Evolutionary conservation across 2,113 vertebrate species (phyloP), one percentile per base, ranked within the genome.

Genomic region (Pithys albifrons): DNA sequence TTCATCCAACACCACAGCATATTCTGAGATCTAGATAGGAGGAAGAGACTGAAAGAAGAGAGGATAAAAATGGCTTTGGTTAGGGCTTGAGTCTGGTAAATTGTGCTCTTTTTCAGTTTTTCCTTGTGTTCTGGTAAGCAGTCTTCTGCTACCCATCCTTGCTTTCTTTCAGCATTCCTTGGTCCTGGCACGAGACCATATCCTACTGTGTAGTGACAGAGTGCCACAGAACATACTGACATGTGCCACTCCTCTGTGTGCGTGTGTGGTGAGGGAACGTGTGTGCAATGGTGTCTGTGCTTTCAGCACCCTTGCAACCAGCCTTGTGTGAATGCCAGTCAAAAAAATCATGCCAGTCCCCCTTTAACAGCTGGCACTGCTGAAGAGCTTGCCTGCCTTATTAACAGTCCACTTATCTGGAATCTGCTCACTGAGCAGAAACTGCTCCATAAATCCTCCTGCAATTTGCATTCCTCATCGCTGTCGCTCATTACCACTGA

Each of bases 351-450:
- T 79, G 81, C 89, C 82, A 62, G 87, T 73, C 78, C 88, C 95
- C 45, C 37, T 71, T 69, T 94, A 97, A 94, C 97, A 98, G 97
- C 97, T 98, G 98, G 97, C 96, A 92, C 88, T 96, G 95, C 95
- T 66, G 22, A 97, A 96, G 93, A 97, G 85, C 96, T 97, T 71
- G 85, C 95, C 90, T 97, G 97, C 96, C 97, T 98, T 98, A 97
- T 98, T 98, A 98, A 97, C 98, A 97, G 95, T 94, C 95, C 88
- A 95, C 97, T 98, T 98, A 96, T 93, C 95, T 89, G 96, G 96
- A 98, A 98, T 98, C 94, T 97, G 98, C 97, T 98, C 97, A 90
- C 90, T 59, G 98, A 96, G 98, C 97, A 98, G 97, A 98, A 98
- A 97, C 95, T 52, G 88, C 96, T 97, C 93, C 92, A 98, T 98